A percentile compares a stretch with the other conserved stretches of the same genome.
These are phyloP conservation scores for Rhombomys opimus DNA, from an alignment of 2,113 vertebrate genomes.

Conservation along the genomic window DNA sequence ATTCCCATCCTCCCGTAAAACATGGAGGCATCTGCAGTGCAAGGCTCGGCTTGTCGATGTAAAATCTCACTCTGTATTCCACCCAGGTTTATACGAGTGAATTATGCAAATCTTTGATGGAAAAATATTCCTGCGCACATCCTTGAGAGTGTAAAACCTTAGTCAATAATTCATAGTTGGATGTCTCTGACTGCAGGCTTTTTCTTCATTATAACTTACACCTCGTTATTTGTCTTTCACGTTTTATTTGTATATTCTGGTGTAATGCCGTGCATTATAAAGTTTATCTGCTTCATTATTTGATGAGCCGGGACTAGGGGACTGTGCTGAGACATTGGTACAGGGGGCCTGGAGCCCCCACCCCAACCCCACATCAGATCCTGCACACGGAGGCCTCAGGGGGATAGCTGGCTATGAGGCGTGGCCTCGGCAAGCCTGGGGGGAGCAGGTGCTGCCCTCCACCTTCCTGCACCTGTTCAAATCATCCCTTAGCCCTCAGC, in stretches of 20 bases:
- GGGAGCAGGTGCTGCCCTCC: neutral
- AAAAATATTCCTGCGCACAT: constrained; percentile 90
- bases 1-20: constrained; percentile 20
- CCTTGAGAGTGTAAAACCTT: constrained; percentile 90
- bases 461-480: no score
- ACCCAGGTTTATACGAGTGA: constrained; percentile 88
- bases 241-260: constrained; percentile 87
- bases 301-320: constrained; percentile 81
- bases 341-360: neutral
- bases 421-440: neutral
- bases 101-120: constrained; percentile 91
- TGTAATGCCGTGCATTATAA: constrained; percentile 89
- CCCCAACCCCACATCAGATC: neutral
- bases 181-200: constrained; percentile 88
- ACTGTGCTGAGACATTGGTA: constrained; percentile 65
- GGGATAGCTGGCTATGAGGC: neutral
- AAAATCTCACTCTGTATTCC: constrained; percentile 85
- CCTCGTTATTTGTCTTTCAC: constrained; percentile 88
- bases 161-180: constrained; percentile 91
- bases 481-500: neutral
- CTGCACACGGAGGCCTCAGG: neutral
- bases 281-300: constrained; percentile 89
- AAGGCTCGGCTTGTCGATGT: constrained; percentile 76
- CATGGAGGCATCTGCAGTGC: constrained; percentile 78
- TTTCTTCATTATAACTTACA: constrained; percentile 88